Evolutionary conservation across 2,113 vertebrate genomes (phyloP).

Genomic region (Maccullochella peelii): DNA sequence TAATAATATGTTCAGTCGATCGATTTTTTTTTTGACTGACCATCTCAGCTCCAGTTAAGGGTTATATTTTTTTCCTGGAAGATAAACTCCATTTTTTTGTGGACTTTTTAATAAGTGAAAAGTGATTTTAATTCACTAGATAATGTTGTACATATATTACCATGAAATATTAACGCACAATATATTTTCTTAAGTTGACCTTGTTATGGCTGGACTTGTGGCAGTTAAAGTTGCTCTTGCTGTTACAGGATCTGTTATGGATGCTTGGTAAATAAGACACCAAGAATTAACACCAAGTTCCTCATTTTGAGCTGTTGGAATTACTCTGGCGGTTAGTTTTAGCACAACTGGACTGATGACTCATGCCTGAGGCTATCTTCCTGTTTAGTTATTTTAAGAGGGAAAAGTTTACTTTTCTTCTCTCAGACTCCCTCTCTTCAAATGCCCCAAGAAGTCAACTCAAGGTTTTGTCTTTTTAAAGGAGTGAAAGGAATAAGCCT

Average conservation of each 20-base stretch:
- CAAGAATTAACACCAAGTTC: background rate
- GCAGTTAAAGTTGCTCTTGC: background rate
- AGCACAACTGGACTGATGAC: background rate
- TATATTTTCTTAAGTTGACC: background rate
- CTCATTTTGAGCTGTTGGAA: background rate
- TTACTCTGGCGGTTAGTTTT: background rate
- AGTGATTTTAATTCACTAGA: background rate
- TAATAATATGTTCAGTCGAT: background rate
- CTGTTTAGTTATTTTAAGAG: background rate
- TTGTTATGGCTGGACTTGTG: background rate
- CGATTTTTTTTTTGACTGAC: background rate
- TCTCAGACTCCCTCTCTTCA: background rate
- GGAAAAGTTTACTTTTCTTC: background rate
- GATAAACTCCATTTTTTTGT: background rate
- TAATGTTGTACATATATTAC: background rate
- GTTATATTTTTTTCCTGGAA: background rate
- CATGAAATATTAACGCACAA: background rate
- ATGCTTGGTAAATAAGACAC: background rate
- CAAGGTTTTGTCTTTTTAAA: background rate
- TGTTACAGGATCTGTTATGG: background rate
- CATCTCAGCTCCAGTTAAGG: no score
- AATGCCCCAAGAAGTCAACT: background rate
- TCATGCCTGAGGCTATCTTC: background rate
- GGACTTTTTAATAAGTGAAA: background rate
- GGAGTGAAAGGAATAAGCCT: background rate